phyloP scores from a whole-genome alignment of 2,797 vertebrate species.

The Tragopan temminckii region DNA sequence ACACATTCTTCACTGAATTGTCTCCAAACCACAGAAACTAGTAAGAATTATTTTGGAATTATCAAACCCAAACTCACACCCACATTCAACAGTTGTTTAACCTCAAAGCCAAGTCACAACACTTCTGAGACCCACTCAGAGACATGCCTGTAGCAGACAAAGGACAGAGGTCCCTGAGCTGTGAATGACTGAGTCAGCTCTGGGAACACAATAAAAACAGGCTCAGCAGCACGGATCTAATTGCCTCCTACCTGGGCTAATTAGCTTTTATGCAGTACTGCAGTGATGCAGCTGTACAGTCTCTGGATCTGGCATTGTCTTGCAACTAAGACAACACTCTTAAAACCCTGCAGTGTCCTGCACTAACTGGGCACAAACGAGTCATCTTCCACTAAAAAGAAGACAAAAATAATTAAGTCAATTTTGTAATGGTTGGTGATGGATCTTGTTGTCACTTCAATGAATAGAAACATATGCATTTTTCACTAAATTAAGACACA shows the following conservation, averaged over 20 bases:
- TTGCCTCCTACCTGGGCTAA: not conserved
- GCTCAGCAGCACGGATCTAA: rapidly evolving
- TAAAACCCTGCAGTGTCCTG: not conserved
- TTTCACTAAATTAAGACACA: not conserved
- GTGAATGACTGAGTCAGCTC: not conserved
- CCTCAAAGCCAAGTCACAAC: not conserved
- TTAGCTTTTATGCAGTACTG: not conserved
- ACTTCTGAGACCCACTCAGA: not conserved
- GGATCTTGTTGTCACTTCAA: not conserved
- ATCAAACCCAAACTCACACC: not conserved
- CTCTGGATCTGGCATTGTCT: not conserved
- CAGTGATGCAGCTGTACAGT: not conserved
- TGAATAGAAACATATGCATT: not conserved
- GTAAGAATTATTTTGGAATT: not conserved
- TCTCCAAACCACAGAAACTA: not conserved
- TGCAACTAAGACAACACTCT: not conserved
- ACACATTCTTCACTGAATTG: not conserved
- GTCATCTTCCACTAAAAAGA: not conserved
- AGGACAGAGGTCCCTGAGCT: not conserved
- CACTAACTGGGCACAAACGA: rapidly evolving
- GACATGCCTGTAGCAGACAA: rapidly evolving
- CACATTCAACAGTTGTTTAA: not conserved
- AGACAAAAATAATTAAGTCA: not conserved
- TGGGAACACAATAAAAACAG: not conserved
- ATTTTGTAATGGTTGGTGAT: not conserved